Base-by-base conservation (phyloP, 2,113 vertebrate species). In the Forbesichthys agassizii region DNA sequence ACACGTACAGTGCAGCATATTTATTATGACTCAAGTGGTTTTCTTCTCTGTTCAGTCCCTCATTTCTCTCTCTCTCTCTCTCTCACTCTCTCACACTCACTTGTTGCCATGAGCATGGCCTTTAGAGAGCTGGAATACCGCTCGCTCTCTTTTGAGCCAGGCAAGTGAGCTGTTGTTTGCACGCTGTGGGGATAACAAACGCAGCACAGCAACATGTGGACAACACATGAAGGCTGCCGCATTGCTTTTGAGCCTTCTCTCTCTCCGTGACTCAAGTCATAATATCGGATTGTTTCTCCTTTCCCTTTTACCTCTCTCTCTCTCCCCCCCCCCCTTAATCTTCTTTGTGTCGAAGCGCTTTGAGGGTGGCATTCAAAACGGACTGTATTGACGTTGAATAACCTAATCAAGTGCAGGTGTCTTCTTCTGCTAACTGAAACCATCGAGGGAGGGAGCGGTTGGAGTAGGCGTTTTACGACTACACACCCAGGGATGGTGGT, bases 321-420 rank as follows among this genome's bases (percentile, higher is more conserved):
- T 27, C 48, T 49, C 12, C 3, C 3, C 13, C 49, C 16, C 48
- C 81, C 69, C 86, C 68, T 36, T 80, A 59, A 66, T 74, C 16
- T 55, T 73, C 78, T 78, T 75, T 76, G 73, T 82, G 81, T 64
- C 72, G 56, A 48, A 62, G 53, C 61, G 52, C 70, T 81, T 86
- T 83, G 61, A 83, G 78, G 67, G 79, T 82, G 78, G 87, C 87
- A 89, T 89, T 83, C 73, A 79, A 86, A 91, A 86, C 79, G 81
- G 73, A 69, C 73, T 20, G 80, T 75, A 87, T 89, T 90, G 83
- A 84, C 83, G 80, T 82, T 48, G 72, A 79, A 67, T 5, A 70
- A 61, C 33, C 14, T 90, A 90, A 92, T 92, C 78, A 88, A 82
- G 84, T 68, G 67, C 90, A 90, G 88, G 71, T 76, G 71, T 80